A percentile compares a stretch with the other conserved stretches of the same genome.
Conservation (phyloP, 2,797 vertebrate species). For the Triplophysa bombifrons region DNA sequence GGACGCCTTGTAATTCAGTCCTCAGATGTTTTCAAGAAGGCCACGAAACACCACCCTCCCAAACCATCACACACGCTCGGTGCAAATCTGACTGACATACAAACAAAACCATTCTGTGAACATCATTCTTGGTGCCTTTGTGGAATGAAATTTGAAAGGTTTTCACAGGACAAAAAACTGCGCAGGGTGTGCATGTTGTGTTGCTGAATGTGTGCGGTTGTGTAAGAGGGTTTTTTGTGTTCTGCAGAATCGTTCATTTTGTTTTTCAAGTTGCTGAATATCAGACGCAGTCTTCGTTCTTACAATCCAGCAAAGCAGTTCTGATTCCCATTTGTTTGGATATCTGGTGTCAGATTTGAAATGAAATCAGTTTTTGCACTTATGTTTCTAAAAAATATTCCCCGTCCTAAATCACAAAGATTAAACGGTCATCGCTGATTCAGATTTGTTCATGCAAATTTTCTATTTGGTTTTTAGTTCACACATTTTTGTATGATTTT, state of each 20-base stretch:
- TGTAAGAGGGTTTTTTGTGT: slow-evolving; percentile 4
- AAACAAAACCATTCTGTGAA: slow-evolving; percentile 41
- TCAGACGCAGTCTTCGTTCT: slow-evolving; percentile 39
- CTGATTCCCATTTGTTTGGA: neutral
- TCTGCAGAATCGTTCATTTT: neutral
- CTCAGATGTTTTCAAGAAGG: neutral
- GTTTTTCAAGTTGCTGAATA: slow-evolving; percentile 15
- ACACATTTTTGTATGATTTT: slow-evolving; percentile 65
- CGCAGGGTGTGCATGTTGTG: slow-evolving; percentile 8
- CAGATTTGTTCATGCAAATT: slow-evolving; percentile 33
- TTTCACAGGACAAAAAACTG: neutral
- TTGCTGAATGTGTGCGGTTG: slow-evolving; percentile 3
- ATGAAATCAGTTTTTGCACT: slow-evolving; percentile 26
- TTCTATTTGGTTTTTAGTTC: slow-evolving; percentile 48
- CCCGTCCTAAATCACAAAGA: slow-evolving; percentile 48
- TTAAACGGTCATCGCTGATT: slow-evolving; percentile 46
- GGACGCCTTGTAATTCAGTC: slow-evolving; percentile 80
- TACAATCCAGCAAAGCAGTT: neutral
- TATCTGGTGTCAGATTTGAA: neutral
- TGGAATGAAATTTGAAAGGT: too few relatives aligned
- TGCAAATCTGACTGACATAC: slow-evolving; percentile 30
- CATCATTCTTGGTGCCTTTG: slow-evolving; percentile 36
- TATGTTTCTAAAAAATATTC: neutral
- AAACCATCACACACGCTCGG: slow-evolving; percentile 15
- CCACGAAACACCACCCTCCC: neutral